A percentile compares a stretch with the other conserved stretches of the same genome.
Conservation (phyloP, 2,113 vertebrate species). For the Ophiodon elongatus region DNA sequence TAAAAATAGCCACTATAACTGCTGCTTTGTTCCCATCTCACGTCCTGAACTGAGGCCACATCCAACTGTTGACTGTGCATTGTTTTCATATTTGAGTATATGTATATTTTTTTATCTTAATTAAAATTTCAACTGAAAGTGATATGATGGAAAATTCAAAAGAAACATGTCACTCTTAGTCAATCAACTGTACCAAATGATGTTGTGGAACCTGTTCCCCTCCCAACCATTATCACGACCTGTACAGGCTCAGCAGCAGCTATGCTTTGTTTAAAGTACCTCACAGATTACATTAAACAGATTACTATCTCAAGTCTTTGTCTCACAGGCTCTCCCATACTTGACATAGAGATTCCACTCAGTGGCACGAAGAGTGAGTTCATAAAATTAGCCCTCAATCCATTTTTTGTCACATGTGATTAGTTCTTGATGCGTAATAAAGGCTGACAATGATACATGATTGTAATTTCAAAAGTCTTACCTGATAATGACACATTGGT, state of each 20-base stretch:
- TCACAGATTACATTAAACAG: slow-evolving; percentile 34
- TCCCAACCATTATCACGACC: slow-evolving; percentile 38
- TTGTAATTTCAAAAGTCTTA: slow-evolving; percentile 73
- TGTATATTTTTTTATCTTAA: not conserved
- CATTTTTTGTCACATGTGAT: slow-evolving; percentile 13
- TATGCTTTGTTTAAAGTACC: slow-evolving; percentile 14
- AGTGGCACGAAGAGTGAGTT: not conserved
- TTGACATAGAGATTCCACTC: not conserved
- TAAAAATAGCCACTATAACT: slow-evolving; percentile 45
- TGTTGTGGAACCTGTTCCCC: slow-evolving; percentile 65
- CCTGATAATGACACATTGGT: slow-evolving; percentile 99
- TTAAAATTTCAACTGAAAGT: slow-evolving; percentile 13
- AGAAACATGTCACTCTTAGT: slow-evolving; percentile 4
- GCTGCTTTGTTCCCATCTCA: slow-evolving; percentile 55
- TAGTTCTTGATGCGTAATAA: not conserved
- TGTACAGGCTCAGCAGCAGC: not conserved
- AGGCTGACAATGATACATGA: not conserved
- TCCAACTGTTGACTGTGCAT: slow-evolving; percentile 18
- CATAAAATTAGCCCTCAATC: not conserved
- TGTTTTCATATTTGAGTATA: slow-evolving; percentile 5
- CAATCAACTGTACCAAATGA: slow-evolving; percentile 42
- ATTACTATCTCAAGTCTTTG: slow-evolving; percentile 35
- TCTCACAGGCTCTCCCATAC: slow-evolving; percentile 1
- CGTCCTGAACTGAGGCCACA: slow-evolving; percentile 49
- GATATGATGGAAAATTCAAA: slow-evolving; percentile 28